Base-by-base conservation (phyloP, 2,888 invertebrate genomes). In the Acronicta alni region DNA sequence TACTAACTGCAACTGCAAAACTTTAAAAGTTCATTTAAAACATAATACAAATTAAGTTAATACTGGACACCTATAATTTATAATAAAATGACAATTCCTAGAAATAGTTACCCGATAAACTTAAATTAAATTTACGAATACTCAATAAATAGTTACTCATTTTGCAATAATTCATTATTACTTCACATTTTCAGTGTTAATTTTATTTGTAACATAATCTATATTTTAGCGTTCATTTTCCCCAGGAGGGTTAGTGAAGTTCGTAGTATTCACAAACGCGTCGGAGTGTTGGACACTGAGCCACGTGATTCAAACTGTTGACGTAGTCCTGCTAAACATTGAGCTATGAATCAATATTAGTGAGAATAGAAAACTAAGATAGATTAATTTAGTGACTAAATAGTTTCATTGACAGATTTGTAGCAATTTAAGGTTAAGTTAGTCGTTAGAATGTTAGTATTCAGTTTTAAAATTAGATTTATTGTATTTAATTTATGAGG, bases 271-370 rank as follows among this genome's bases (percentile, higher is more conserved):
- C 16, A 20, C 32, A 44, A 44, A 63, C 8, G 47, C 66, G 72
- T 51, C 66, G 66, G 58, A 32, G 14, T 10, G 5, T 37, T 3
- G n/a, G n/a, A n/a, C n/a, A n/a, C n/a, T 14, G 1, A 26, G 15
- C 51, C 57, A 72, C 59, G 75, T 75, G 72, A 63, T 41, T n/a
- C 4, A 17, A 49, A 12, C 51, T 67, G 61, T 72, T 57, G 52
- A 41, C 9, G 3, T 2, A 32, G 43, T 44, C 45, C 48, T 52
- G 52, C 55, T 26, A 44, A 54, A 39, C 3, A 46, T 10, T 18
- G 32, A 30, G 10, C 15, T 15, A 12, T 10, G 18, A 12, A 38
- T 16, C 16, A 23, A 26, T n/a, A n/a, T n/a, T n/a, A n/a, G 7
- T 35, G n/a, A 35, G 5, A 35, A 35, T 6, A 35, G 35, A 3